Percentiles rank a stretch among this genome's conserved stretches.
Evolutionary conservation across 2,888 invertebrate species (phyloP).

Genomic region (Lasioglossum calceatum): DNA sequence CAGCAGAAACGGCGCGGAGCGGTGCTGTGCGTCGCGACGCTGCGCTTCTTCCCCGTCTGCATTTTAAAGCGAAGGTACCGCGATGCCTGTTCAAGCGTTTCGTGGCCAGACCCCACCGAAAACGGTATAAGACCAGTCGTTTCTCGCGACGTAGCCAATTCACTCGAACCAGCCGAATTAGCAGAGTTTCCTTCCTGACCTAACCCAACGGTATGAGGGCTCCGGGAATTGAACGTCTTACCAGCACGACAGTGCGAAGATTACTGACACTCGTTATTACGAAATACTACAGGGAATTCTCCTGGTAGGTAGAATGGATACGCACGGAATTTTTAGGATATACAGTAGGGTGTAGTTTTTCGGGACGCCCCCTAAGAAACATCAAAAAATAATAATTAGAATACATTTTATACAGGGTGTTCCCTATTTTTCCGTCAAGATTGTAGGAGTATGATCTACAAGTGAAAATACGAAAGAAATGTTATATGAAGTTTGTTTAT

Average conservation of each 20-base stretch:
- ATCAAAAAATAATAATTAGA: no score
- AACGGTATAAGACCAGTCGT: background rate
- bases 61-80: constrained; percentile 13
- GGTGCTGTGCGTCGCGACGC: background rate
- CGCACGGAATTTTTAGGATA: background rate
- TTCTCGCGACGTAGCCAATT: background rate
- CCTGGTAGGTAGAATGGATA: background rate
- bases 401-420: no score
- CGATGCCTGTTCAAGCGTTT: constrained; percentile 11
- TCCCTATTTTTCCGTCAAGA: no score
- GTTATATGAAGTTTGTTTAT: no score
- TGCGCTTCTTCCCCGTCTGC: background rate
- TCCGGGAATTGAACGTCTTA: background rate
- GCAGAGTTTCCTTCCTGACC: background rate
- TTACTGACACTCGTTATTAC: background rate
- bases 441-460: no score
- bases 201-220: background rate
- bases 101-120: background rate
- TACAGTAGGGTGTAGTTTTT: no score
- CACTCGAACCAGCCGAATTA: background rate
- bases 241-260: background rate
- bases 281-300: background rate
- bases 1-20: constrained; percentile 11
- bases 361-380: no score
- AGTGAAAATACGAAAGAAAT: no score